Evolutionary conservation across 2,113 vertebrate genomes (phyloP).

Genomic region (Sebastes schlegelii): DNA sequence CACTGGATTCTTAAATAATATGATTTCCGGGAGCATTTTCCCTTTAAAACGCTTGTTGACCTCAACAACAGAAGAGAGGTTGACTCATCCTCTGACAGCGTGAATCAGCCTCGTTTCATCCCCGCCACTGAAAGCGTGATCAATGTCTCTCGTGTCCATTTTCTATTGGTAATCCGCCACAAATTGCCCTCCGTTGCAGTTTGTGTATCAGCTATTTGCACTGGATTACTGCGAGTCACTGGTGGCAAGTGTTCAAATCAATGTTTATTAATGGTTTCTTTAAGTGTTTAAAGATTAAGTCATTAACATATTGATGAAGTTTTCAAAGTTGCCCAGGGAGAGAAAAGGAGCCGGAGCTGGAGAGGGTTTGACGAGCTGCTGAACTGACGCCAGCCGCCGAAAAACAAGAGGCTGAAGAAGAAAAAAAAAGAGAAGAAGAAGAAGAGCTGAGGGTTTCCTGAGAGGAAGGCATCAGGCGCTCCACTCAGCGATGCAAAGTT

Average conservation of each 20-base stretch:
- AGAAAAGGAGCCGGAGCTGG: slow-evolving; percentile 88
- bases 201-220: slow-evolving; percentile 92
- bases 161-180: slow-evolving; percentile 55
- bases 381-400: slow-evolving; percentile 69
- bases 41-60: slow-evolving; percentile 15
- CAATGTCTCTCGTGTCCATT: slow-evolving; percentile 44
- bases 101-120: slow-evolving; percentile 32
- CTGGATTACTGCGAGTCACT: slow-evolving; percentile 92
- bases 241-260: slow-evolving; percentile 89
- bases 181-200: slow-evolving; percentile 74
- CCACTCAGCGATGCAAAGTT: slow-evolving; percentile 8
- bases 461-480: slow-evolving; percentile 1
- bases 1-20: neutral
- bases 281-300: slow-evolving; percentile 97
- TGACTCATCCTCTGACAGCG: slow-evolving; percentile 9
- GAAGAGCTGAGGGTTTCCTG: neutral
- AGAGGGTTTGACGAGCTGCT: slow-evolving; percentile 88
- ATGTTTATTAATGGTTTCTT: slow-evolving; percentile 93
- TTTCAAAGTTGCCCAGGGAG: slow-evolving; percentile 91
- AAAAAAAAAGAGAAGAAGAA: neutral
- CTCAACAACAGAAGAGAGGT: slow-evolving; percentile 11
- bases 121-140: slow-evolving; percentile 34
- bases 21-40: neutral
- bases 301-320: slow-evolving; percentile 99
- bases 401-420: slow-evolving; percentile 26